Evolutionary conservation across 2,888 invertebrate genomes (phyloP), one percentile per base, ranked within the genome.

Genomic region (Cacoxenus indagator): DNA sequence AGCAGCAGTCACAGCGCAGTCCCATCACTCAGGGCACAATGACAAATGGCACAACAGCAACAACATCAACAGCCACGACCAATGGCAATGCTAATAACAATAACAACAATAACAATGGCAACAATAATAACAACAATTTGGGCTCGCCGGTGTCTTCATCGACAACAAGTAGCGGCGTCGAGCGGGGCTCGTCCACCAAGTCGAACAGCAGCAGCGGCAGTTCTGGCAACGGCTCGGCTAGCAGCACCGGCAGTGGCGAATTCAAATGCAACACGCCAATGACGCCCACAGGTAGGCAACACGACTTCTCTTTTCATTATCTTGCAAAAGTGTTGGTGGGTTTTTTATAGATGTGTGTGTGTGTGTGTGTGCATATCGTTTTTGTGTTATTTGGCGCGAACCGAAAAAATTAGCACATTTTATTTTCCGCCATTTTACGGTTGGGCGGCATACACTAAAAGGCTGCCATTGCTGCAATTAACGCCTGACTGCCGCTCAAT

Each of bases 261-360:
- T 76, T 85, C 22, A 87, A 87, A 76, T 86, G 87, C 76, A 84
- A 82, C 59, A 86, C 87, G 67, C 88, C 88, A 67, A 85, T 88
- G 84, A 87, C 87, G 74, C 85, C 87, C 75, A 82, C 85, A 83
- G 88, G 88, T 88, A 78, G 59, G 80, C 68, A 26, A 59, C 14
- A 43, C 17, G 17, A 24, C 24, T 24, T 43, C 8, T 31, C 8
- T 37, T 22, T 43, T 31, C 26, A 17, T 24, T 24, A 14, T 55
- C 14, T 9, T 57, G 19, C 51, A 9, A 51, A 22, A 22, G n/a
- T 14, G 6, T 48, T 8, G 11, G 22, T 37, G 37, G 2, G 17
- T 11, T 14, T 37, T 11, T 61, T 1, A 1, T 24, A 11, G 43
- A 5, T 26, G 26, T 62, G 62, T 43, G 26, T 24, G 62, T 11